These are phyloP conservation scores for Microplitis deprimator DNA, from an alignment of 2,888 invertebrate genomes.

Conservation along the genomic window DNA sequence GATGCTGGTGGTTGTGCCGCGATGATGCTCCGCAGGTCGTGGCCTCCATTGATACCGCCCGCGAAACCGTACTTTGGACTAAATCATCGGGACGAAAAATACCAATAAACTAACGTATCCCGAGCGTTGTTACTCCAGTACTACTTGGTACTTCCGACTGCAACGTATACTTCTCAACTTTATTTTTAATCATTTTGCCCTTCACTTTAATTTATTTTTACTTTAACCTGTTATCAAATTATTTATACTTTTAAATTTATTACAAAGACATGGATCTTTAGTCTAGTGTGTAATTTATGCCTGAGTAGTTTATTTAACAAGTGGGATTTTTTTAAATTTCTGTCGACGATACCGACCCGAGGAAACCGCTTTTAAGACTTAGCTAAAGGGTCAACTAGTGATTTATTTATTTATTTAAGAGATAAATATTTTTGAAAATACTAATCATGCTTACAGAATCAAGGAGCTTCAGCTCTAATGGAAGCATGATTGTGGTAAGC, in stretches of 20 bases:
- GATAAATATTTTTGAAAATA: conserved; percentile 8
- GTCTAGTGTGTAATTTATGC: conserved; percentile 20
- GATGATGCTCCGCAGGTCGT: conserved; percentile 56
- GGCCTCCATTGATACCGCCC: conserved; percentile 62
- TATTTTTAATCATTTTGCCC: conserved; percentile 12
- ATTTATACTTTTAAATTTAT: neutral
- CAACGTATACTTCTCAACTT: conserved; percentile 52
- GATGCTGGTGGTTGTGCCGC: conserved; percentile 27
- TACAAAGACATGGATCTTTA: conserved; percentile 49
- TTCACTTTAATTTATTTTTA: neutral
- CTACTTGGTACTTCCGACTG: conserved; percentile 63
- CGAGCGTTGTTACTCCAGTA: conserved; percentile 64
- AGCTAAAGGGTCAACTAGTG: neutral
- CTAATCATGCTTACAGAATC: conserved; percentile 64
- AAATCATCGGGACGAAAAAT: conserved; percentile 59
- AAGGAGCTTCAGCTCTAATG: conserved; percentile 69
- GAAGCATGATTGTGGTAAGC: conserved; percentile 91
- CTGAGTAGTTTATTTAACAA: neutral
- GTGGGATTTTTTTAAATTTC: neutral
- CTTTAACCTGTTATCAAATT: neutral
- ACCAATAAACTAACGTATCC: conserved; percentile 65
- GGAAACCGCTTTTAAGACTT: neutral
- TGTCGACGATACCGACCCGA: neutral
- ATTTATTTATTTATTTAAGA: conserved; percentile 35
- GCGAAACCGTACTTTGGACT: conserved; percentile 67